Conservation (phyloP, 2,888 invertebrate species). For the Idaea biselata region DNA sequence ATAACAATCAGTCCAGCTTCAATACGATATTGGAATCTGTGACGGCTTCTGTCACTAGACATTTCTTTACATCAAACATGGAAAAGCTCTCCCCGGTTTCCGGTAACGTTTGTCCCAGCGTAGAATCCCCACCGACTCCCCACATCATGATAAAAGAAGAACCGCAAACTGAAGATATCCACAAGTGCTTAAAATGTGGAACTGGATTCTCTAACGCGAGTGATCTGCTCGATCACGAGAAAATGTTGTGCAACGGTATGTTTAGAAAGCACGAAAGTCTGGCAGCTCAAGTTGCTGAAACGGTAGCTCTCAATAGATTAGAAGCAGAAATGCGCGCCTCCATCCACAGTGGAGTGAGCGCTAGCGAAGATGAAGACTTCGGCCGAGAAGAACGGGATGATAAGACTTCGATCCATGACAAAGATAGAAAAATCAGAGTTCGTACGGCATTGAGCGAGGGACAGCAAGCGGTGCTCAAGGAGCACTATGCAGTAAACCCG, state of each 20-base stretch:
- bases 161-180: slow-evolving; percentile 61
- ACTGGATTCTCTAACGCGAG: slow-evolving; percentile 79
- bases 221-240: slow-evolving; percentile 87
- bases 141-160: slow-evolving; percentile 61
- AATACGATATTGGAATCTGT: slow-evolving; percentile 88
- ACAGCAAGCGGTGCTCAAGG: slow-evolving; percentile 93
- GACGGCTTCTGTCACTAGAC: slow-evolving; percentile 86
- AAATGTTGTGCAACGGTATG: slow-evolving; percentile 79
- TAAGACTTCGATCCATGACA: slow-evolving; percentile 79
- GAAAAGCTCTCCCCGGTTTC: slow-evolving; percentile 83
- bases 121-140: slow-evolving; percentile 53
- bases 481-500: slow-evolving; percentile 94
- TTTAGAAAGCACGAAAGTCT: slow-evolving; percentile 86
- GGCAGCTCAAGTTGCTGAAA: slow-evolving; percentile 88
- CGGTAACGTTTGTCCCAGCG: slow-evolving; percentile 63
- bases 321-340: slow-evolving; percentile 75
- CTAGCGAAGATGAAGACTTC: slow-evolving; percentile 83
- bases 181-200: slow-evolving; percentile 82
- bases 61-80: slow-evolving; percentile 85
- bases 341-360: slow-evolving; percentile 75
- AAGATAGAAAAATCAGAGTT: slow-evolving; percentile 91
- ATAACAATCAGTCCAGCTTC: slow-evolving; percentile 82
- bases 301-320: slow-evolving; percentile 77
- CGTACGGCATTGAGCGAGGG: slow-evolving; percentile 97
- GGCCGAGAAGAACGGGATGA: slow-evolving; percentile 75